phyloP scores from a whole-genome alignment of 2,888 invertebrate genomes.

The Orthonevra nobilis region DNA sequence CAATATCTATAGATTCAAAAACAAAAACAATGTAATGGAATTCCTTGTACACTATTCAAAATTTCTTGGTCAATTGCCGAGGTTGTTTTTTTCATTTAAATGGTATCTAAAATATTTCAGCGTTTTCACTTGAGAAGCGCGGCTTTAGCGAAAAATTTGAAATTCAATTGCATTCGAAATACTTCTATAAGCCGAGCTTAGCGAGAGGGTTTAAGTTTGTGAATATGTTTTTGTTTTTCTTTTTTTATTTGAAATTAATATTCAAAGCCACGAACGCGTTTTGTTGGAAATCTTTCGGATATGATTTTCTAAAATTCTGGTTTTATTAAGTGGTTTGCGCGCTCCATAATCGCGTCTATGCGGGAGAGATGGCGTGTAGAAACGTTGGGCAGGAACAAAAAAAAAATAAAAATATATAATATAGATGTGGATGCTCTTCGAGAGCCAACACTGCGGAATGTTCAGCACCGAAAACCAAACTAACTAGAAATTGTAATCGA shows the following conservation, averaged over 20 bases:
- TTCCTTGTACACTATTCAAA: constrained; percentile 59
- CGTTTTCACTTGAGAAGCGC: constrained; percentile 9
- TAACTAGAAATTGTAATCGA: constrained; percentile 69
- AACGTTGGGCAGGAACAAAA: too few species aligned
- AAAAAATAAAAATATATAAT: too few species aligned
- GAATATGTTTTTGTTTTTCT: constrained; percentile 1
- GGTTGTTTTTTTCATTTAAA: too few species aligned
- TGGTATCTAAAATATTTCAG: not conserved
- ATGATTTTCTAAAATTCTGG: too few species aligned
- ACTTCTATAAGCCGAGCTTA: too few species aligned
- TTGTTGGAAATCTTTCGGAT: constrained; percentile 8
- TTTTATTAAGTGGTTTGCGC: constrained; percentile 1
- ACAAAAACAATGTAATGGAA: constrained; percentile 46
- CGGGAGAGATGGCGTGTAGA: constrained; percentile 35
- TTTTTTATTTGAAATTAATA: constrained; percentile 6
- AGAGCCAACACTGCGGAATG: constrained; percentile 67
- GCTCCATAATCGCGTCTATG: constrained; percentile 56
- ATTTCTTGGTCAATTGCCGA: constrained; percentile 40
- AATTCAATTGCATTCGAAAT: constrained; percentile 16
- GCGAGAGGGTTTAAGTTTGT: too few species aligned
- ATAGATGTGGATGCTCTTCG: constrained; percentile 50
- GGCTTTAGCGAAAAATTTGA: constrained; percentile 11
- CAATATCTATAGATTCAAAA: constrained; percentile 49
- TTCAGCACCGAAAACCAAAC: constrained; percentile 70
- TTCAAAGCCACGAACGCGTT: constrained; percentile 58